These are phyloP conservation scores for Agonum fuliginosum DNA, from an alignment of 2,888 invertebrate genomes.

Conservation along the genomic window DNA sequence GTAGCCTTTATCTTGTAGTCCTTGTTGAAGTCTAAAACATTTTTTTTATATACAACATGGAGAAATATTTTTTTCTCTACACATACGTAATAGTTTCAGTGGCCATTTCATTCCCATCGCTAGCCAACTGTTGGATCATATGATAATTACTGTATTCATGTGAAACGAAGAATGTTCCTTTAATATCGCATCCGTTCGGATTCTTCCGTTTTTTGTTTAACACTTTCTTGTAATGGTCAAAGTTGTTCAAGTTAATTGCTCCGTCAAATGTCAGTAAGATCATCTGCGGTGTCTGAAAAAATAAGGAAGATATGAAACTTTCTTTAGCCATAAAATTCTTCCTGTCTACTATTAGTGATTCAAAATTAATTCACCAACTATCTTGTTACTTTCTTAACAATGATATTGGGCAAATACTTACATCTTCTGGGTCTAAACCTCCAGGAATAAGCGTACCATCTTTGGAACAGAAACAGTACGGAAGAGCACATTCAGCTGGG, in stretches of 20 bases:
- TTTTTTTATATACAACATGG: no score
- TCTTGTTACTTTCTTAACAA: neutral
- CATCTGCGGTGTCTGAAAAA: conserved; percentile 91
- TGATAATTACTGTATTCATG: conserved; percentile 96
- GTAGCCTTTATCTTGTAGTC: conserved; percentile 91
- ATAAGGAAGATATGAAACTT: conserved; percentile 31
- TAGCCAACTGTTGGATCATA: conserved; percentile 91
- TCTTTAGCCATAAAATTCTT: conserved; percentile 19
- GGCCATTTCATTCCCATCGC: conserved; percentile 90
- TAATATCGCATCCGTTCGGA: conserved; percentile 91
- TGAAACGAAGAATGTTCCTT: conserved; percentile 94
- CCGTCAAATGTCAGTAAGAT: conserved; percentile 94
- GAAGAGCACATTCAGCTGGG: conserved; percentile 83
- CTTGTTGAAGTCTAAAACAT: conserved; percentile 79
- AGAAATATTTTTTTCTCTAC: conserved; percentile 72
- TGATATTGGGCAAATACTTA: conserved; percentile 72
- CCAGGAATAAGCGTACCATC: conserved; percentile 93
- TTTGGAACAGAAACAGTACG: conserved; percentile 94
- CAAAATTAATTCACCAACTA: neutral
- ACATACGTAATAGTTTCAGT: conserved; percentile 84
- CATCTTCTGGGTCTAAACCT: conserved; percentile 87
- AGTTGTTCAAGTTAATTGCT: conserved; percentile 94
- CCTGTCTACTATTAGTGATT: neutral
- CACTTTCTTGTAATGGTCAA: conserved; percentile 89
- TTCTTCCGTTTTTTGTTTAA: conserved; percentile 87